phyloP scores from a whole-genome alignment of 2,113 vertebrate genomes.

The Eidolon helvum region DNA sequence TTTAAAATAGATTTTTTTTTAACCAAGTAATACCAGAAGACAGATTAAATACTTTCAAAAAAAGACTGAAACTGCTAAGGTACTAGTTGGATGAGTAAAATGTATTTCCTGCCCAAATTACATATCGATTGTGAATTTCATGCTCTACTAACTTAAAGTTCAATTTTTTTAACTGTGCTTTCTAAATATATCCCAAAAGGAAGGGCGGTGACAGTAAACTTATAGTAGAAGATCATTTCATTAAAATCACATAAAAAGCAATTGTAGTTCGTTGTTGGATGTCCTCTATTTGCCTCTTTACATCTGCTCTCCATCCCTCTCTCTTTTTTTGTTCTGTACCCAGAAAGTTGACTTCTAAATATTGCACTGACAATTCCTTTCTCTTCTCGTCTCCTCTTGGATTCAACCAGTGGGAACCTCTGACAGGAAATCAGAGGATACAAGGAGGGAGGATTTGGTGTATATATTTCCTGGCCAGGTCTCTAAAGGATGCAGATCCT shows the following conservation, averaged over 20 bases:
- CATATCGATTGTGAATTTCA: slow-evolving; percentile 26
- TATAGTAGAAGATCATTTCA: background rate
- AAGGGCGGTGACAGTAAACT: background rate
- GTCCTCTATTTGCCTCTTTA: background rate
- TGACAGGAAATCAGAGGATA: background rate
- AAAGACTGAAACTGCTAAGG: background rate
- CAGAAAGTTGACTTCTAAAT: background rate
- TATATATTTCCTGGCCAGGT: background rate
- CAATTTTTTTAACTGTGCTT: slow-evolving; percentile 28
- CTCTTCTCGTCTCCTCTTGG: background rate
- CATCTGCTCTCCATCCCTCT: background rate
- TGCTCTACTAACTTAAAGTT: slow-evolving; percentile 33
- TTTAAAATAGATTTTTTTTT: background rate
- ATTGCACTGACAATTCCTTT: background rate
- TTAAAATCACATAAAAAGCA: background rate
- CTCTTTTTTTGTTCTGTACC: background rate
- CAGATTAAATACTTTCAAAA: background rate
- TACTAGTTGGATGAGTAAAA: background rate
- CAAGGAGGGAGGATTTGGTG: background rate
- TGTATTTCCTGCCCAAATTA: background rate
- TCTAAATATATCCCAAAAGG: slow-evolving; percentile 44
- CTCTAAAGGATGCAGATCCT: background rate
- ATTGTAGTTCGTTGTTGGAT: background rate
- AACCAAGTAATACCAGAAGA: background rate
- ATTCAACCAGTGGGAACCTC: background rate